These are phyloP conservation scores for Poeciliopsis paucimaculata DNA, from an alignment of 2,797 vertebrate genomes.

Conservation along the genomic window DNA sequence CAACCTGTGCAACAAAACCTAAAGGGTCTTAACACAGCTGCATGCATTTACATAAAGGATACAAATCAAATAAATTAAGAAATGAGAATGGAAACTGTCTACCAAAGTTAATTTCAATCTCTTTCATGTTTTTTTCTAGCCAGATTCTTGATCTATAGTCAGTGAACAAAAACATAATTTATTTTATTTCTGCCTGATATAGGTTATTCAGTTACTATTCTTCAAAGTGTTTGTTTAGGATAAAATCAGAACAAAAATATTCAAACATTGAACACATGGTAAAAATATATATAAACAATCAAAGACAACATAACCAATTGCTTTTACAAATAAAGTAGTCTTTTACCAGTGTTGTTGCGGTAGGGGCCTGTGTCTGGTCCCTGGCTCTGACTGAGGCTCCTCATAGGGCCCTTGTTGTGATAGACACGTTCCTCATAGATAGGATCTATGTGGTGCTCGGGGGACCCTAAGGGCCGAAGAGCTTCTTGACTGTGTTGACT, in stretches of 20 bases:
- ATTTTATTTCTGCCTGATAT: neutral
- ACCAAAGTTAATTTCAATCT: neutral
- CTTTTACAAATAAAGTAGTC: conserved; percentile 4
- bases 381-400: conserved; percentile 97
- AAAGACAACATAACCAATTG: neutral
- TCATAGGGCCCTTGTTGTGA: conserved; percentile 97
- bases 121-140: neutral
- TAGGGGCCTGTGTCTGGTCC: conserved; percentile 92
- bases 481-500: conserved; percentile 95
- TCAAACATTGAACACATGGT: neutral
- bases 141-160: neutral
- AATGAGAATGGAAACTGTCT: neutral
- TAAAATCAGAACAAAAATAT: neutral
- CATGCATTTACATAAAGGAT: neutral
- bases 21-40: neutral
- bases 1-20: neutral
- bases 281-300: neutral
- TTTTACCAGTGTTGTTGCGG: conserved; percentile 93
- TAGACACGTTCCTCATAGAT: conserved; percentile 98
- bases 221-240: neutral
- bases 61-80: neutral
- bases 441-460: conserved; percentile 96
- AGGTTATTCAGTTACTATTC: neutral
- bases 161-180: neutral
- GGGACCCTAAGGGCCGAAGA: conserved; percentile 93